Evolutionary conservation across 2,888 invertebrate species (phyloP).

Genomic region (Neelides folsomi): DNA sequence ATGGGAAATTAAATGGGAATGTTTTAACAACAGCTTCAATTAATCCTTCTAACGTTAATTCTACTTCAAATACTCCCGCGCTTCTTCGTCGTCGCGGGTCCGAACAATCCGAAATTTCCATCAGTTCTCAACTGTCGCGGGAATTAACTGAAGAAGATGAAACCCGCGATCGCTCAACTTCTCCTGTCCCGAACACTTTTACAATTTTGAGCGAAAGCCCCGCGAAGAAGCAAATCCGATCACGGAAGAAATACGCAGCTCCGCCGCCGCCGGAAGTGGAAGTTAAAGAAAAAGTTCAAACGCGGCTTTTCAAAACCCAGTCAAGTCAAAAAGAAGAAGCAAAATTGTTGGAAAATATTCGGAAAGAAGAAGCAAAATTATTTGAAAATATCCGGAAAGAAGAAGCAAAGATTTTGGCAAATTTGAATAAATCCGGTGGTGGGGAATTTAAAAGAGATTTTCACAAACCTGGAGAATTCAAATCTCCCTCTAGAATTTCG

Average conservation of each 20-base stretch:
- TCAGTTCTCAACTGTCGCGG: background rate
- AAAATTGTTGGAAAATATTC: background rate
- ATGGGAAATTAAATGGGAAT: no score
- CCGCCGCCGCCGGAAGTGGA: constrained; percentile 47
- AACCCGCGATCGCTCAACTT: constrained; percentile 21
- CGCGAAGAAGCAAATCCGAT: constrained; percentile 42
- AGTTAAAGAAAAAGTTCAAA: background rate
- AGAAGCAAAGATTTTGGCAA: no score
- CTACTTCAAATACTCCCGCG: constrained; percentile 33
- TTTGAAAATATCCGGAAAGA: no score
- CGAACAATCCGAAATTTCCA: constrained; percentile 3
- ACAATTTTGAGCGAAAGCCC: constrained; percentile 38
- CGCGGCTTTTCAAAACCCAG: background rate
- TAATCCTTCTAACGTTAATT: constrained; percentile 38
- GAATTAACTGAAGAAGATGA: constrained; percentile 9
- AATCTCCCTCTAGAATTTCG: no score
- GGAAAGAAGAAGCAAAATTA: no score
- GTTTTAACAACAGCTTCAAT: no score
- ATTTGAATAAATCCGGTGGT: no score
- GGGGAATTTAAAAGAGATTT: no score
- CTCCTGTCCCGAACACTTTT: constrained; percentile 30
- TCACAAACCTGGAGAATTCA: no score
- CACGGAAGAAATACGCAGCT: constrained; percentile 64
- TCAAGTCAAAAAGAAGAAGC: background rate
- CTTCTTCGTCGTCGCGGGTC: constrained; percentile 32